Percentiles rank a stretch among this genome's conserved stretches.
phyloP scores from a whole-genome alignment of 2,113 vertebrate species.

The Bungarus multicinctus region DNA sequence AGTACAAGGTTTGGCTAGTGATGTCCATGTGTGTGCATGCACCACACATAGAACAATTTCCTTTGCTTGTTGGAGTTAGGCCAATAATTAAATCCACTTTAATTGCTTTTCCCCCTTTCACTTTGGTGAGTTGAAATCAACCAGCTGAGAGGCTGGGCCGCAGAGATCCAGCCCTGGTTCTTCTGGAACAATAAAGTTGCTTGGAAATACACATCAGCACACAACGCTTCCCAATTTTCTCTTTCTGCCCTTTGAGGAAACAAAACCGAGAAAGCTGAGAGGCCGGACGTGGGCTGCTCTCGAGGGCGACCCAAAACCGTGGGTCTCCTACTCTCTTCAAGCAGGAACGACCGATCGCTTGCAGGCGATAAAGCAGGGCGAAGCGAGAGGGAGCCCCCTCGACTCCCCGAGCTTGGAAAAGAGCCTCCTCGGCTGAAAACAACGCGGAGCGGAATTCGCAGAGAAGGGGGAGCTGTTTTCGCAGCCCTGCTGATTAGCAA shows the following conservation, averaged over 20 bases:
- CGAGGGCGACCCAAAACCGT: not conserved
- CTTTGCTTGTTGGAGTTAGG: not conserved
- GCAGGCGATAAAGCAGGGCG: not conserved
- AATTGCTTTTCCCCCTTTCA: not conserved
- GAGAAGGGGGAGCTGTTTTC: not conserved
- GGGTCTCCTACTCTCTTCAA: no score
- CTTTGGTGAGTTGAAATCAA: not conserved
- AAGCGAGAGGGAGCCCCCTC: no score
- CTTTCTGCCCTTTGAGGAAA: not conserved
- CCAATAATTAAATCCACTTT: not conserved
- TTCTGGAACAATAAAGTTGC: not conserved
- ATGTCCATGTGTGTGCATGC: not conserved
- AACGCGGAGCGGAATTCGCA: not conserved
- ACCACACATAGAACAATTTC: not conserved
- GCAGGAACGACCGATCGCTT: not conserved
- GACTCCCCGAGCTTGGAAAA: not conserved
- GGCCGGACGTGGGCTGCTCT: not conserved
- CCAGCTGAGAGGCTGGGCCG: no score
- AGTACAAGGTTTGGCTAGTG: not conserved
- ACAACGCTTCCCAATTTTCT: not conserved
- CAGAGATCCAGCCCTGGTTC: not conserved
- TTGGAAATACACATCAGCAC: not conserved
- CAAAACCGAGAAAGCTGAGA: not conserved
- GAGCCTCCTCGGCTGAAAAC: not conserved
- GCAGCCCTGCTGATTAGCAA: not conserved